Evolutionary conservation across 2,797 vertebrate genomes (phyloP), one percentile per base, ranked within the genome.

Genomic region (Lindbergichthys nudifrons): DNA sequence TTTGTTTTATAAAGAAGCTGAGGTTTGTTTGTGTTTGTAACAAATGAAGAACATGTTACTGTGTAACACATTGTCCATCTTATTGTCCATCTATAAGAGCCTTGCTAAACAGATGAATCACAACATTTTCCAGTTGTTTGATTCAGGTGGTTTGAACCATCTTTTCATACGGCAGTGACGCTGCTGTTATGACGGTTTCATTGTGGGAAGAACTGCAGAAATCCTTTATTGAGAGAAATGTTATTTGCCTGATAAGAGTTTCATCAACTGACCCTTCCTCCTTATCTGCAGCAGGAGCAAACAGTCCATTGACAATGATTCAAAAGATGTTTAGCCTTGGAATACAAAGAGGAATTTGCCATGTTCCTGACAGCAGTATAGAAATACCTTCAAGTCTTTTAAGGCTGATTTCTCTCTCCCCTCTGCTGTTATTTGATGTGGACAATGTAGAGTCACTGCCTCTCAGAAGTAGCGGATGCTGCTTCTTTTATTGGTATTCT

Each of bases 11-110:
- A 50, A 46, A 61, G 21, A 67, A 62, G 52, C 59, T 62, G 43
- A 68, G 42, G 51, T 75, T 4, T 63, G 41, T 54, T 67, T 74
- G 10, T 30, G 23, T 62, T 63, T 67, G 70, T 72, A 21, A 84
- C 58, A n/a, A n/a, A n/a, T n/a, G n/a, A n/a, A n/a, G n/a, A n/a
- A n/a, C n/a, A n/a, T n/a, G 83, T 89, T 90, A 86, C 83, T 81
- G 68, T 87, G 90, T 88, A 89, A 88, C 83, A 1, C 8, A 36
- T 36, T 36, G 32, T 36, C 32, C 32, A 9, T 36, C 7, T 36
- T 36, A 36, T 36, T 36, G 32, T 36, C 32, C 8, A 36, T 36
- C 32, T 36, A 9, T 7, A 36, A 36, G 14, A 57, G 9, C n/a
- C 30, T 57, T 56, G 14, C 32, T 36, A 26, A 26, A 26, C 26